Evolutionary conservation across 2,888 invertebrate genomes (phyloP).

Genomic region (Macrophya annulata): DNA sequence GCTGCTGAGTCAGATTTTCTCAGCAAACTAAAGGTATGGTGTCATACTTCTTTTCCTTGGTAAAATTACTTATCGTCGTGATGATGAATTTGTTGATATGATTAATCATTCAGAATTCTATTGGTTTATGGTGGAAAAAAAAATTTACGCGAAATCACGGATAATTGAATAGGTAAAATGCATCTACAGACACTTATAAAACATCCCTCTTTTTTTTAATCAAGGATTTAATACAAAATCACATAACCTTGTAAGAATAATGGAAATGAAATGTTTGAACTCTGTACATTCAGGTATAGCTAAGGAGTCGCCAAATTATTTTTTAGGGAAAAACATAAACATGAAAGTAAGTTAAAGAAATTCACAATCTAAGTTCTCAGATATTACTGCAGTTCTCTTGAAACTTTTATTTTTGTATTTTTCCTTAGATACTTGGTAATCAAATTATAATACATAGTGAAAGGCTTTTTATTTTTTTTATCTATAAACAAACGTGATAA

Average conservation of each 20-base stretch:
- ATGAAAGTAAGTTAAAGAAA: neutral
- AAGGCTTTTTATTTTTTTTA: too few relatives aligned
- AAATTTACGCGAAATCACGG: neutral
- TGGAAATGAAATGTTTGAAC: neutral
- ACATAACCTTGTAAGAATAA: neutral
- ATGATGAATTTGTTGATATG: neutral
- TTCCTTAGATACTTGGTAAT: neutral
- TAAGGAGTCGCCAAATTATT: neutral
- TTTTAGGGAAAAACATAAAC: neutral
- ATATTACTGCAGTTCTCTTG: neutral
- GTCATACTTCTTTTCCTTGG: constrained; percentile 41
- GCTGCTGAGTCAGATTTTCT: constrained; percentile 71
- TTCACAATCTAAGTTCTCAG: neutral
- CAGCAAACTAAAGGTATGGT: constrained; percentile 61
- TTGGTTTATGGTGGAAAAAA: neutral
- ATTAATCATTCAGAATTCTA: neutral
- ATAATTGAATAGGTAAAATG: neutral
- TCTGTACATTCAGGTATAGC: neutral
- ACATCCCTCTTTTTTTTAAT: neutral
- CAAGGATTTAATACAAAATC: neutral
- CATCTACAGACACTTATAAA: neutral
- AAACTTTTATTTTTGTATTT: neutral
- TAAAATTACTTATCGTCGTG: constrained; percentile 34
- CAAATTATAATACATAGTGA: neutral
- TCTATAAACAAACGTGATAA: too few relatives aligned